Evolutionary conservation across 2,888 invertebrate genomes (phyloP).

Genomic region (Scrobipalpa costella): DNA sequence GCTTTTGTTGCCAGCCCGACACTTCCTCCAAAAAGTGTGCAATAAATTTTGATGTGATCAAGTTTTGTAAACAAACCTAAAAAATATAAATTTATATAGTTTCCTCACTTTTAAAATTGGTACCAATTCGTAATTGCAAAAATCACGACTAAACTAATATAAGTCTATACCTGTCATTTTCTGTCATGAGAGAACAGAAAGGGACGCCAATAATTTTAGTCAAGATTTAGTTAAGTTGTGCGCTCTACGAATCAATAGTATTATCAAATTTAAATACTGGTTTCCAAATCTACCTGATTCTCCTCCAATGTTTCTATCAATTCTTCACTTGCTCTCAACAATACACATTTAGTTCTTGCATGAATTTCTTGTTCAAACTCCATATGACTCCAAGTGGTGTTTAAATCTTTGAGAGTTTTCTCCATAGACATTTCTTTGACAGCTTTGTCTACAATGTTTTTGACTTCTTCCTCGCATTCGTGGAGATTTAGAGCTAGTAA

Average conservation of each 20-base stretch:
- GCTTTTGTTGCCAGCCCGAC: slow-evolving; percentile 95
- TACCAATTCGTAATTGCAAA: too few species aligned
- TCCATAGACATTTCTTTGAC: slow-evolving; percentile 99
- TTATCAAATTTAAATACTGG: not conserved
- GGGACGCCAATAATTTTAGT: too few species aligned
- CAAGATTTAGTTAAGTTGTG: too few species aligned
- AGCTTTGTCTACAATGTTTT: slow-evolving; percentile 98
- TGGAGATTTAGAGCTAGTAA: slow-evolving; percentile 95
- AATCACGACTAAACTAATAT: too few species aligned
- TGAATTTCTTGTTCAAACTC: slow-evolving; percentile 96
- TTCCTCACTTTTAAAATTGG: not conserved
- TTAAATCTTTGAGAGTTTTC: slow-evolving; percentile 93
- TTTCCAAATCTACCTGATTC: slow-evolving; percentile 86
- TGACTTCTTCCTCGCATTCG: slow-evolving; percentile 98
- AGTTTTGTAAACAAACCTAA: slow-evolving; percentile 95
- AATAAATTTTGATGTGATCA: slow-evolving; percentile 98
- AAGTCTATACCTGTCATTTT: too few species aligned
- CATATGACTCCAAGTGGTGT: slow-evolving; percentile 95
- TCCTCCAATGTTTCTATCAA: slow-evolving; percentile 98
- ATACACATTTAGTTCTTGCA: slow-evolving; percentile 90
- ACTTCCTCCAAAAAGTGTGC: slow-evolving; percentile 97
- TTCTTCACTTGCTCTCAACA: slow-evolving; percentile 95
- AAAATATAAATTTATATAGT: not conserved
- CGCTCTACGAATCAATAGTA: too few species aligned
- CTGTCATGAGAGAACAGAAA: too few species aligned